Conservation (phyloP, 2,888 invertebrate genomes). For the Caradrina clavipalpis region DNA sequence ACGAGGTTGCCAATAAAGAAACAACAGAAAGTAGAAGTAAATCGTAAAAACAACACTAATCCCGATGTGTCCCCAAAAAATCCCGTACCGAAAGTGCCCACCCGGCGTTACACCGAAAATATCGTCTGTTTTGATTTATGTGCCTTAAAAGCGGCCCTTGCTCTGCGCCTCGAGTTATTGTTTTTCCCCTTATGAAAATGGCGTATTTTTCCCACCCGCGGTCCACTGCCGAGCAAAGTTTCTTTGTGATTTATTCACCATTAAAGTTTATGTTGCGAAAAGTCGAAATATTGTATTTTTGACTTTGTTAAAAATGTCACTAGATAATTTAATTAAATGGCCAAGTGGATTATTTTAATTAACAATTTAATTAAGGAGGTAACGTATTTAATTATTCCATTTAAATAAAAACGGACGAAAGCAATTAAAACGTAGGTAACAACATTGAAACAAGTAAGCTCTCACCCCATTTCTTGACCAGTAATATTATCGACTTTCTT, state of each 20-base stretch:
- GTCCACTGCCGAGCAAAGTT: constrained; percentile 80
- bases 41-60: constrained; percentile 88
- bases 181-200: constrained; percentile 88
- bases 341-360: constrained; percentile 33
- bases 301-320: constrained; percentile 62
- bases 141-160: constrained; percentile 87
- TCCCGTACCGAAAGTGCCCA: constrained; percentile 81
- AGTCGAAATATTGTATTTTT: constrained; percentile 71
- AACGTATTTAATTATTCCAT: constrained; percentile 8
- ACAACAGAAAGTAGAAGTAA: constrained; percentile 82
- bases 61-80: constrained; percentile 84
- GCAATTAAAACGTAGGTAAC: no score
- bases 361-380: constrained; percentile 26
- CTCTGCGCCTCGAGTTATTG: constrained; percentile 86
- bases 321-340: constrained; percentile 29
- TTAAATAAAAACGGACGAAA: background rate
- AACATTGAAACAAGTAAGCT: background rate
- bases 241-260: constrained; percentile 79
- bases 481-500: background rate
- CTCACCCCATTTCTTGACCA: background rate
- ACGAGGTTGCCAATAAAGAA: constrained; percentile 79
- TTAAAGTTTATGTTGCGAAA: constrained; percentile 82
- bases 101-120: constrained; percentile 83
- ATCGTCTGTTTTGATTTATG: constrained; percentile 89
- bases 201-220: constrained; percentile 81